Percentiles rank a stretch among this genome's conserved stretches.
phyloP scores from a whole-genome alignment of 2,888 invertebrate species.

The Priapulus caudatus region DNA sequence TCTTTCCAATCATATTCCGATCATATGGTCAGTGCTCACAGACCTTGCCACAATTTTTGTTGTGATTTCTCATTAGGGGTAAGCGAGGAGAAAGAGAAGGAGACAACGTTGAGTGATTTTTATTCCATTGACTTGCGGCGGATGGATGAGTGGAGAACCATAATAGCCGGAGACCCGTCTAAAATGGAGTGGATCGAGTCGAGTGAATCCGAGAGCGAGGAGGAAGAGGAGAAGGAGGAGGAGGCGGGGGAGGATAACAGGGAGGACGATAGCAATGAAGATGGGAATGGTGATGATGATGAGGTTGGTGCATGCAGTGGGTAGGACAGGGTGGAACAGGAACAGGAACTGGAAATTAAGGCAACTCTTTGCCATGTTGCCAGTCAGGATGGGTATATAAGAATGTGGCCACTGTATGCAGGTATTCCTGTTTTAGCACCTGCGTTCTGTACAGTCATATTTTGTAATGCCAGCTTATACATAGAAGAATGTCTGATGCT shows the following conservation, averaged over 20 bases:
- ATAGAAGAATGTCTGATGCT: no score
- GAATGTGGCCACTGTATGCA: no score
- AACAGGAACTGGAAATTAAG: constrained; percentile 88
- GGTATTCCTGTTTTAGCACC: no score
- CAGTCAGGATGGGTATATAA: no score
- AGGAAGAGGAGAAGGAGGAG: constrained; percentile 34
- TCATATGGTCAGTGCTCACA: no score
- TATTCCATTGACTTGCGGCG: constrained; percentile 56
- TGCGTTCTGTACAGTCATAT: no score
- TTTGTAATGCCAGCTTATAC: no score
- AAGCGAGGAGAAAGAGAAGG: constrained; percentile 55
- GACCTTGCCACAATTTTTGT: no score
- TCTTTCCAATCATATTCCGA: no score
- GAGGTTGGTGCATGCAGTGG: constrained; percentile 16
- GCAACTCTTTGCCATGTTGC: constrained; percentile 79
- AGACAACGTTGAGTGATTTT: constrained; percentile 48
- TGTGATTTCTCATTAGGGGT: no score
- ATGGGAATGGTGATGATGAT: constrained; percentile 20
- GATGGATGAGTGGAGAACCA: constrained; percentile 66
- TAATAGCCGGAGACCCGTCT: constrained; percentile 53
- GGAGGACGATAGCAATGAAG: constrained; percentile 35
- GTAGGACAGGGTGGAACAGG: constrained; percentile 70
- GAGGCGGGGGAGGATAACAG: constrained; percentile 39
- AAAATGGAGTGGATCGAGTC: constrained; percentile 67
- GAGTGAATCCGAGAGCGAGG: constrained; percentile 47